Conservation (phyloP, 2,888 invertebrate genomes). For the Mylabris sibirica region DNA sequence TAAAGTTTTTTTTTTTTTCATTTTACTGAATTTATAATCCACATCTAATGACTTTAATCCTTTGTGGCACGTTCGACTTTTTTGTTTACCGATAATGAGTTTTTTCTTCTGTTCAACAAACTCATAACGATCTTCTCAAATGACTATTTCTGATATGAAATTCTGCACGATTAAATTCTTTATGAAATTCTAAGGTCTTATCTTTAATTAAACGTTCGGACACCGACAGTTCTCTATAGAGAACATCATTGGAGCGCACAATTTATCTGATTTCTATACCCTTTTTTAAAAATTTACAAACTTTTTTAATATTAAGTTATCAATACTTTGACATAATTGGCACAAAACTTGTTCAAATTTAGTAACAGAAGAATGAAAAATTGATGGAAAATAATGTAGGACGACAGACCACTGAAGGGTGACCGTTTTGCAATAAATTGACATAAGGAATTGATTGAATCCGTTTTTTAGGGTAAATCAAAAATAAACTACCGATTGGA, state of each 20-base stretch:
- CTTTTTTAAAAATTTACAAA: not conserved
- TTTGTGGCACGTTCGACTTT: not conserved
- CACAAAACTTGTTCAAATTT: no score
- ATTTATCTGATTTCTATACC: not conserved
- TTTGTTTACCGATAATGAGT: not conserved
- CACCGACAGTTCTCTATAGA: not conserved
- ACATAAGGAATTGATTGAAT: not conserved
- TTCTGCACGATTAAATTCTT: not conserved
- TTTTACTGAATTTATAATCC: not conserved
- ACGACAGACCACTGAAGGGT: no score
- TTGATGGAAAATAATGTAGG: not conserved
- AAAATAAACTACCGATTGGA: not conserved
- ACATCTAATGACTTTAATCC: not conserved
- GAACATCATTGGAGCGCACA: not conserved
- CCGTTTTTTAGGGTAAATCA: not conserved
- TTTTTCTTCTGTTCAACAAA: not conserved
- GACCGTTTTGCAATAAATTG: no score
- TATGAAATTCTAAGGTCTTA: not conserved
- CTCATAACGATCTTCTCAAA: no score
- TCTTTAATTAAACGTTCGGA: not conserved
- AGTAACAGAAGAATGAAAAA: no score
- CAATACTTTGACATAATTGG: not conserved
- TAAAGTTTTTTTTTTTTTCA: not conserved
- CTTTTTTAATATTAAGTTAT: not conserved
- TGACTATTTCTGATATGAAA: not conserved